These are phyloP conservation scores for Corvus cornix DNA, from an alignment of 2,113 vertebrate species.

Conservation along the genomic window DNA sequence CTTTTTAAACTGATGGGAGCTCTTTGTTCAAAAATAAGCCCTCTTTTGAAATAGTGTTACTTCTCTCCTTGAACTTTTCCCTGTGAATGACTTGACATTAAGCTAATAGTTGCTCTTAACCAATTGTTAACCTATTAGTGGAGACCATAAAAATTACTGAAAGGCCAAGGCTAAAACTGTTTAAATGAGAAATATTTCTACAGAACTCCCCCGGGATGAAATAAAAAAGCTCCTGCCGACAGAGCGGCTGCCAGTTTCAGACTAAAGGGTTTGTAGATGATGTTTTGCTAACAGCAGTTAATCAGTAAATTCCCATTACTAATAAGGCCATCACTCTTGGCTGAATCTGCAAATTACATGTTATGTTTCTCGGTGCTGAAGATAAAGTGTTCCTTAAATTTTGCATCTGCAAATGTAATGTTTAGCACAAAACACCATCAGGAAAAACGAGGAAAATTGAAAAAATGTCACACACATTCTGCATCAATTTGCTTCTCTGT, in stretches of 20 bases:
- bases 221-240: conserved; percentile 33
- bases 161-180: conserved; percentile 66
- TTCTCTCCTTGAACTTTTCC: conserved; percentile 72
- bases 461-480: conserved; percentile 37
- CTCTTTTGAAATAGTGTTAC: conserved; percentile 51
- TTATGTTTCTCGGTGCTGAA: conserved; percentile 61
- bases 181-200: conserved; percentile 69
- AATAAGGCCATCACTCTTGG: conserved; percentile 75
- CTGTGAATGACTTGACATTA: conserved; percentile 53
- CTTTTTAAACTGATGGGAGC: conserved; percentile 1
- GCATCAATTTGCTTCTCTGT: conserved; percentile 23
- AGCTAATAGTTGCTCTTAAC: conserved; percentile 66
- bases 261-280: conserved; percentile 60
- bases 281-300: conserved; percentile 77
- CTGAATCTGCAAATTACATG: conserved; percentile 66
- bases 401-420: conserved; percentile 51
- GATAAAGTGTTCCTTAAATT: conserved; percentile 63
- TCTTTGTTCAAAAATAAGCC: conserved; percentile 34
- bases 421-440: conserved; percentile 44
- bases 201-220: conserved; percentile 44
- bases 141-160: conserved; percentile 65
- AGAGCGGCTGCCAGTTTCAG: conserved; percentile 53
- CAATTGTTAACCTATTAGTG: conserved; percentile 73
- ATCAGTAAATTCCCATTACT: conserved; percentile 76
- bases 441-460: conserved; percentile 50